phyloP scores from a whole-genome alignment of 1,140 invertebrate genomes.

The Teleopsis dalmanni region DNA sequence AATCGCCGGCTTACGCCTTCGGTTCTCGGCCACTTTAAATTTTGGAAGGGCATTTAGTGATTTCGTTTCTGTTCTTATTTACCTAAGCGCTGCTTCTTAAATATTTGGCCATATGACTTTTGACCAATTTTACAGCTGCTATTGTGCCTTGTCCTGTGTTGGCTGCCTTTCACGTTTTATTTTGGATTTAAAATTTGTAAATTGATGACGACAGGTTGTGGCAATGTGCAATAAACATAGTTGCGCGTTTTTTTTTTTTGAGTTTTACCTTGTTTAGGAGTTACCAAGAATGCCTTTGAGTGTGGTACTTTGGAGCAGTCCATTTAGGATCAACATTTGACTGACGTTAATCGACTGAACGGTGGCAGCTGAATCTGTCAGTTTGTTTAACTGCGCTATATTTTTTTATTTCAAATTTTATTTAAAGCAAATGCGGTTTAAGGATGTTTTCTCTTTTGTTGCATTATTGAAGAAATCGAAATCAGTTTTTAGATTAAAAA shows the following conservation, averaged over 20 bases:
- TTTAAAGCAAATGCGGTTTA: too few species aligned
- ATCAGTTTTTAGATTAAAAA: too few species aligned
- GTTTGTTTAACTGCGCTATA: slow-evolving; percentile 35
- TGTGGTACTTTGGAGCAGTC: too few species aligned
- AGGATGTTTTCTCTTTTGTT: too few species aligned
- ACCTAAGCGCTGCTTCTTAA: neutral
- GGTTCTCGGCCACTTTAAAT: neutral
- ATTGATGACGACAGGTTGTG: slow-evolving; percentile 43
- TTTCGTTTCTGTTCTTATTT: neutral
- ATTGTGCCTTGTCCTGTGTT: neutral
- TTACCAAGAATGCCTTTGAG: too few species aligned
- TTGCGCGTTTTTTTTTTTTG: slow-evolving; percentile 2
- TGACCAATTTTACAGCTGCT: neutral
- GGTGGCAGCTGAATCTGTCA: slow-evolving; percentile 40
- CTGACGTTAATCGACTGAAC: slow-evolving; percentile 42
- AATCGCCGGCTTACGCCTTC: slow-evolving; percentile 4
- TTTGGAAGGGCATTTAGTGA: neutral
- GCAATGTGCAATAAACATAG: slow-evolving; percentile 11
- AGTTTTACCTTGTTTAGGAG: neutral
- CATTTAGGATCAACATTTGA: slow-evolving; percentile 9
- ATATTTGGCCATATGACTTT: slow-evolving; percentile 1
- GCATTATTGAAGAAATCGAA: too few species aligned
- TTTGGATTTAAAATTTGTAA: slow-evolving; percentile 12
- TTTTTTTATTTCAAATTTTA: too few species aligned
- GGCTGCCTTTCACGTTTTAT: slow-evolving; percentile 4